Conservation (phyloP, 1,140 invertebrate species). For the Planococcus citri region DNA sequence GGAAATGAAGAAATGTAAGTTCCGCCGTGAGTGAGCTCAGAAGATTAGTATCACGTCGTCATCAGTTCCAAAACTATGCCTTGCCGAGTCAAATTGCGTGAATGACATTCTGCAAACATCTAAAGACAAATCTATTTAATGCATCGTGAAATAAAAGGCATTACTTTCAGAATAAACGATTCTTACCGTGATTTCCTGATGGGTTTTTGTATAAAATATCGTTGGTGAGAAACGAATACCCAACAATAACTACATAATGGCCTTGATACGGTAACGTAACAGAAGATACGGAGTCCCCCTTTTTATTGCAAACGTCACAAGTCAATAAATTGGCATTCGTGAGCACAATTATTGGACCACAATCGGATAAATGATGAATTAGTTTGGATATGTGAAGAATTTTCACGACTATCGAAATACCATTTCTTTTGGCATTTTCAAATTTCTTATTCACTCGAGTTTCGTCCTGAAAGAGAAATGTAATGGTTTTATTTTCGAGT, state of each 20-base stretch:
- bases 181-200: not conserved
- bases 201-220: slow-evolving; percentile 6
- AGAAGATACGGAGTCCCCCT: not conserved
- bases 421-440: slow-evolving; percentile 5
- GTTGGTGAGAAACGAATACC: not conserved
- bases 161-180: not conserved
- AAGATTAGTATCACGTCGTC: not conserved
- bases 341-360: not conserved
- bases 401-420: not conserved
- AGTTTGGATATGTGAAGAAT: not conserved
- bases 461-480: not conserved
- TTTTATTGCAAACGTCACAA: slow-evolving; percentile 4
- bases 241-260: not conserved
- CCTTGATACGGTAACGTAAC: not conserved
- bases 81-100: not conserved
- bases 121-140: not conserved
- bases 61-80: slow-evolving; percentile 3
- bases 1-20: no score
- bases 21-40: no score
- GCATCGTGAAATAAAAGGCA: not conserved
- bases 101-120: not conserved
- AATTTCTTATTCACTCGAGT: not conserved
- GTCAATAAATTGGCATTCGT: slow-evolving; percentile 4
- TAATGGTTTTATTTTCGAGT: not conserved
- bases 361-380: slow-evolving; percentile 2